These are phyloP conservation scores for Dorcus hopei DNA, from an alignment of 2,888 invertebrate genomes.

Conservation along the genomic window DNA sequence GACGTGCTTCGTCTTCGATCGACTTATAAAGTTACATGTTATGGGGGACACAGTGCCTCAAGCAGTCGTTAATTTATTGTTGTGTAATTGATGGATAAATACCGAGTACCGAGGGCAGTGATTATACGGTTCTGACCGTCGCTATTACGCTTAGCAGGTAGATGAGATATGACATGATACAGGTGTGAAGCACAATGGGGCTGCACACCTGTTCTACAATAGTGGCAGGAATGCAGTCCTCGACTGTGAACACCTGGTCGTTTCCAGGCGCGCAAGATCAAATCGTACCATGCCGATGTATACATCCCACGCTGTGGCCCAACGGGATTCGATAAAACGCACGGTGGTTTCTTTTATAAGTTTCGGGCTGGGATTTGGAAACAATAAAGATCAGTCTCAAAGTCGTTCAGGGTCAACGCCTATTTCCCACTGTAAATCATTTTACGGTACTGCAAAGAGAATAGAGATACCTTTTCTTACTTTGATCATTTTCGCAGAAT, in stretches of 20 bases:
- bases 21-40: too few relatives aligned
- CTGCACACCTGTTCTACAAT: constrained; percentile 33
- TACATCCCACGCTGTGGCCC: neutral
- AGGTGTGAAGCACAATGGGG: constrained; percentile 41
- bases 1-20: too few relatives aligned
- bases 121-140: neutral
- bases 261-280: constrained; percentile 27
- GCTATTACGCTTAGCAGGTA: neutral
- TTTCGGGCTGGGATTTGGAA: neutral
- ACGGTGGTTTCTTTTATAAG: neutral
- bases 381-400: constrained; percentile 15
- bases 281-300: constrained; percentile 7
- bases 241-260: constrained; percentile 41
- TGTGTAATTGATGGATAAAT: neutral
- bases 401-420: constrained; percentile 19
- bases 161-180: constrained; percentile 43
- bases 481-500: neutral
- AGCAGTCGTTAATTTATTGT: too few relatives aligned
- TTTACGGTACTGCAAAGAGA: constrained; percentile 5
- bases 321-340: neutral
- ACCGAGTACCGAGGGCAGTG: neutral
- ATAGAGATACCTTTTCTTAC: neutral
- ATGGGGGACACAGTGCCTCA: too few relatives aligned
- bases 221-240: constrained; percentile 43
- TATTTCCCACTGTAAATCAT: constrained; percentile 17